Evolutionary conservation across 2,797 vertebrate species (phyloP).

Genomic region (Channa striata): DNA sequence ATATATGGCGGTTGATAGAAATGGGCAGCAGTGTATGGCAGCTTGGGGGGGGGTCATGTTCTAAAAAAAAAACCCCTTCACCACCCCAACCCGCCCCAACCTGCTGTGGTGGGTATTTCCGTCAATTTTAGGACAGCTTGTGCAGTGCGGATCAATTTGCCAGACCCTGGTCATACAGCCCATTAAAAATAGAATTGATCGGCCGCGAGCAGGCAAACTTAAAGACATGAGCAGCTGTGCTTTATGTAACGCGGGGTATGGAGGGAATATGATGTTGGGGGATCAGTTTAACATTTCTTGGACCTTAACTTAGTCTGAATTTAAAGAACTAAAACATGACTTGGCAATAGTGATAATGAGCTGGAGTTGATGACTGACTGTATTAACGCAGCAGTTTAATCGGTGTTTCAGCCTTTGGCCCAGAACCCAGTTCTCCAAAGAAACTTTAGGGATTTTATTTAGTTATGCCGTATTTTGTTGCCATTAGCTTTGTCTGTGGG

Average conservation of each 20-base stretch:
- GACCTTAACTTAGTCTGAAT: slow-evolving; percentile 24
- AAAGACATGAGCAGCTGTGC: slow-evolving; percentile 78
- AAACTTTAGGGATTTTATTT: not conserved
- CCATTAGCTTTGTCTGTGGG: not conserved
- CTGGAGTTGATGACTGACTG: slow-evolving; percentile 17
- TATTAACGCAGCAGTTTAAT: not conserved
- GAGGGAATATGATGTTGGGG: slow-evolving; percentile 48
- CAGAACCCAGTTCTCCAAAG: not conserved
- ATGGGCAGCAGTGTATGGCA: slow-evolving; percentile 27
- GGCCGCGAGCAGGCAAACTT: slow-evolving; percentile 40
- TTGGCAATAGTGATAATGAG: slow-evolving; percentile 42
- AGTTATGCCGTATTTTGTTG: not conserved
- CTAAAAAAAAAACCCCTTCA: slow-evolving; percentile 71
- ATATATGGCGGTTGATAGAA: slow-evolving; percentile 59
- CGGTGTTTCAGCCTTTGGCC: slow-evolving; percentile 4
- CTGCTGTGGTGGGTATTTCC: slow-evolving; percentile 45
- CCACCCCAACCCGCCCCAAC: slow-evolving; percentile 4
- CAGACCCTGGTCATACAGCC: slow-evolving; percentile 6
- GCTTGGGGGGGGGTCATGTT: slow-evolving; percentile 11
- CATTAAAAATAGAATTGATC: slow-evolving; percentile 78
- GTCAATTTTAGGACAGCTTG: slow-evolving; percentile 48
- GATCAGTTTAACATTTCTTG: slow-evolving; percentile 44
- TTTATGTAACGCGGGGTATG: slow-evolving; percentile 75
- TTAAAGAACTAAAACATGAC: slow-evolving; percentile 60
- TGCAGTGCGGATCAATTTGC: slow-evolving; percentile 49